Evolutionary conservation across 92 coral and sea anemone species (phyloP).

Genomic region (Zoanthus sociatus): DNA sequence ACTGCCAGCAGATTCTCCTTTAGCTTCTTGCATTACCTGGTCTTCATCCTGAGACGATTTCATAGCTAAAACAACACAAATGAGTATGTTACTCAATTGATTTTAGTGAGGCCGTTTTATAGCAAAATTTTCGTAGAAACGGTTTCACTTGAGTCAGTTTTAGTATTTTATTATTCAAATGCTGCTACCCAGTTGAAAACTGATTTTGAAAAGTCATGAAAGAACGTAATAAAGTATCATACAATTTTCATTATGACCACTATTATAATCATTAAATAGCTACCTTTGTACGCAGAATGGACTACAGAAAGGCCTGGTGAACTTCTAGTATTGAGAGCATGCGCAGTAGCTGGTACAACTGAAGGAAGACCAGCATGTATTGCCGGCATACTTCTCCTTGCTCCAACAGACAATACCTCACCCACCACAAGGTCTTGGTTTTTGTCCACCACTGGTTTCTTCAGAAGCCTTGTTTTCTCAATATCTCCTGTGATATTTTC

Average conservation of each 20-base stretch:
- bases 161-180: no score
- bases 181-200: no score
- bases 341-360: conserved; percentile 79
- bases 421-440: conserved; percentile 82
- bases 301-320: conserved; percentile 57
- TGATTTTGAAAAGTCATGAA: no score
- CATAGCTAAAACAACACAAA: conserved; percentile 26
- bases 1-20: conserved; percentile 27
- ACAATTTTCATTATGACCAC: no score
- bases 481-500: conserved; percentile 4
- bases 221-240: no score
- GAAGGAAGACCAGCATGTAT: conserved; percentile 91
- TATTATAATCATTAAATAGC: neutral
- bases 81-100: neutral
- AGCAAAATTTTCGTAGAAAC: no score
- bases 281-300: conserved; percentile 70
- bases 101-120: no score
- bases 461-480: conserved; percentile 62
- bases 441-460: conserved; percentile 80
- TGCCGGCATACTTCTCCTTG: conserved; percentile 83
- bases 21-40: conserved; percentile 35
- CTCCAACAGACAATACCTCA: conserved; percentile 82
- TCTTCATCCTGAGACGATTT: conserved; percentile 69
- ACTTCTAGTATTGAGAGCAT: conserved; percentile 69
- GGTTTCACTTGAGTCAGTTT: no score